Evolutionary conservation across 2,113 vertebrate genomes (phyloP).

Genomic region (Australoheros scitulus): DNA sequence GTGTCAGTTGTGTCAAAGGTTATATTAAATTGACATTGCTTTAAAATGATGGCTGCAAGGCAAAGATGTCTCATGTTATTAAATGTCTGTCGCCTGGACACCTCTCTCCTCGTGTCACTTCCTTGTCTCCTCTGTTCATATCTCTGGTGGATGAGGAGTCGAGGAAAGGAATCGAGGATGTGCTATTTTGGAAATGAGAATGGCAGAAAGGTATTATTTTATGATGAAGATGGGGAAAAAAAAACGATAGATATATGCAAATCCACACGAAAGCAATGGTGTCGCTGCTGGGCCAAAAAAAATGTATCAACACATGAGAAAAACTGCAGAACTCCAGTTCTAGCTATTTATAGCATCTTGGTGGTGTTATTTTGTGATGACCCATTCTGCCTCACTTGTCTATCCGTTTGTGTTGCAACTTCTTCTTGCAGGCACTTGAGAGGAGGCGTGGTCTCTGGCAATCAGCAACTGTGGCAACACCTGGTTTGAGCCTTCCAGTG

Average conservation of each 20-base stretch:
- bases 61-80: neutral
- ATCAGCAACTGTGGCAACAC: too few relatives aligned
- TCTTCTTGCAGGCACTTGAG: too few relatives aligned
- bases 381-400: too few relatives aligned
- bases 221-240: too few relatives aligned
- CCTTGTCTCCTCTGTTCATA: neutral
- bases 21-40: neutral
- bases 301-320: too few relatives aligned
- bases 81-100: neutral
- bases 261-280: too few relatives aligned
- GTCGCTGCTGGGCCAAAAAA: too few relatives aligned
- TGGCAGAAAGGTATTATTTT: too few relatives aligned
- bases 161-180: neutral
- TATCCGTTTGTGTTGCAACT: too few relatives aligned
- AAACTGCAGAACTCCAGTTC: neutral
- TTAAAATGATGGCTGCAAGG: neutral
- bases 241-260: too few relatives aligned
- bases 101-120: neutral
- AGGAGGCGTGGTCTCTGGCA: too few relatives aligned
- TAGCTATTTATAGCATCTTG: neutral
- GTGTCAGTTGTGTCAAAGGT: neutral
- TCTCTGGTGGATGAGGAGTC: neutral
- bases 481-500: too few relatives aligned
- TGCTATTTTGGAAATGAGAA: neutral
- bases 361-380: neutral